A percentile compares a stretch with the other conserved stretches of the same genome.
phyloP scores from a whole-genome alignment of 1,140 invertebrate species.

The Scaptomyza montana region DNA sequence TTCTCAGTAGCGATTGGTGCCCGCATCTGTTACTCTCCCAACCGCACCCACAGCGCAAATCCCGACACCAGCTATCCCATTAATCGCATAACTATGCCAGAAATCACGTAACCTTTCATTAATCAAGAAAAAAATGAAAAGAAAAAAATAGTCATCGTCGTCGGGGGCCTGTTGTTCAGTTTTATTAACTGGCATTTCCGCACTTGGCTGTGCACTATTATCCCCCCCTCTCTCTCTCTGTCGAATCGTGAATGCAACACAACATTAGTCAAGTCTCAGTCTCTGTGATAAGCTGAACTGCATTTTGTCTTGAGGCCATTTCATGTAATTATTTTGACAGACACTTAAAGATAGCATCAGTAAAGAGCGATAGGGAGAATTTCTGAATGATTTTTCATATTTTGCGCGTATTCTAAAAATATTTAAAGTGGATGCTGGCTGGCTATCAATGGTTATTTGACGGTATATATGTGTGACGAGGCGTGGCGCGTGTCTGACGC shows the following conservation, averaged over 20 bases:
- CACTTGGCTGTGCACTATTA: conserved; percentile 40
- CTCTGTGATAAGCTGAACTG: conserved; percentile 64
- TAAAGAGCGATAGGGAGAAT: conserved; percentile 7
- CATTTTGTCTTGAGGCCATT: conserved; percentile 73
- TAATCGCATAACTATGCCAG: conserved; percentile 76
- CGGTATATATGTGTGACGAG: conserved; percentile 20
- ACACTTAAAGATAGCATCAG: conserved; percentile 56
- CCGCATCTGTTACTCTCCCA: conserved; percentile 18
- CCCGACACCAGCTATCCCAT: conserved; percentile 38
- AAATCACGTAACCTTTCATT: conserved; percentile 78
- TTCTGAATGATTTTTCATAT: conserved; percentile 70
- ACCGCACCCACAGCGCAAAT: conserved; percentile 20
- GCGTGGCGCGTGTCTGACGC: conserved; percentile 60
- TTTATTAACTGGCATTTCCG: conserved; percentile 73
- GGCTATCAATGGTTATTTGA: no score
- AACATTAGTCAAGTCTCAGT: conserved; percentile 71
- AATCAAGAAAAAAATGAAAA: conserved; percentile 68
- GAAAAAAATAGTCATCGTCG: conserved; percentile 39
- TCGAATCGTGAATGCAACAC: conserved; percentile 63
- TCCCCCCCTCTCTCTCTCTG: not conserved
- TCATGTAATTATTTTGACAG: conserved; percentile 80
- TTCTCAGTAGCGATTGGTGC: conserved; percentile 4
- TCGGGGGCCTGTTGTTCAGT: conserved; percentile 14
- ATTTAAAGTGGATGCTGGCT: conserved; percentile 42
- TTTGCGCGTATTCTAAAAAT: conserved; percentile 41